Percentiles rank a stretch among this genome's conserved stretches.
These are phyloP conservation scores for Cabera pusaria DNA, from an alignment of 2,888 invertebrate species.

Conservation along the genomic window DNA sequence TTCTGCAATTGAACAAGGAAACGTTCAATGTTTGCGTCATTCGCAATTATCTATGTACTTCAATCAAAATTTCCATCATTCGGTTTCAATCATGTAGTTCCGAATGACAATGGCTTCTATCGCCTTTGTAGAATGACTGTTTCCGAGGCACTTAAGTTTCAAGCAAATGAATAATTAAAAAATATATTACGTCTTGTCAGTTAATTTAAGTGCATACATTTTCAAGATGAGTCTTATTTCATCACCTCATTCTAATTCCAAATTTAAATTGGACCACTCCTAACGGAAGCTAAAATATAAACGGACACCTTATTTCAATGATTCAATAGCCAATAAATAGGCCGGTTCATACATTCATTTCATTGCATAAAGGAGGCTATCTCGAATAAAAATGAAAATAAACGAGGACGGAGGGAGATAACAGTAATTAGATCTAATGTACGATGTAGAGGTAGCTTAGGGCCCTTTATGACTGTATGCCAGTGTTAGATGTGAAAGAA, in stretches of 20 bases:
- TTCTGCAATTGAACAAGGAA: too few species aligned
- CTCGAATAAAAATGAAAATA: slow-evolving; percentile 33
- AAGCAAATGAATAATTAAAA: too few species aligned
- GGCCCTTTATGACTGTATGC: slow-evolving; percentile 32
- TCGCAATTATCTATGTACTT: too few species aligned
- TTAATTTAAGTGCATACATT: too few species aligned
- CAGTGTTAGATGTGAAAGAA: slow-evolving; percentile 10
- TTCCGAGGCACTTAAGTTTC: too few species aligned
- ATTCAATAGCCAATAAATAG: slow-evolving; percentile 10
- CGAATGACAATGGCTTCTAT: too few species aligned
- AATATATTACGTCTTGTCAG: too few species aligned
- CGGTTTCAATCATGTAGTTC: too few species aligned
- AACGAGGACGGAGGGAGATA: slow-evolving; percentile 41
- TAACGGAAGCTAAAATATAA: slow-evolving; percentile 11
- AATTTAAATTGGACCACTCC: not conserved
- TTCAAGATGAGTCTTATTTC: too few species aligned
- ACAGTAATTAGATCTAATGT: slow-evolving; percentile 58
- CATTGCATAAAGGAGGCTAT: slow-evolving; percentile 28
- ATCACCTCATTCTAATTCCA: not conserved
- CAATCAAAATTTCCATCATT: too few species aligned
- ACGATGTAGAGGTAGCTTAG: slow-evolving; percentile 39
- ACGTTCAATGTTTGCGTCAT: too few species aligned
- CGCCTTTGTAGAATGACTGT: too few species aligned
- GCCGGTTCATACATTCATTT: slow-evolving; percentile 16
- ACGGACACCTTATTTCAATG: slow-evolving; percentile 11